phyloP scores from a whole-genome alignment of 1,140 invertebrate species.

The Halictus rubicundus region DNA sequence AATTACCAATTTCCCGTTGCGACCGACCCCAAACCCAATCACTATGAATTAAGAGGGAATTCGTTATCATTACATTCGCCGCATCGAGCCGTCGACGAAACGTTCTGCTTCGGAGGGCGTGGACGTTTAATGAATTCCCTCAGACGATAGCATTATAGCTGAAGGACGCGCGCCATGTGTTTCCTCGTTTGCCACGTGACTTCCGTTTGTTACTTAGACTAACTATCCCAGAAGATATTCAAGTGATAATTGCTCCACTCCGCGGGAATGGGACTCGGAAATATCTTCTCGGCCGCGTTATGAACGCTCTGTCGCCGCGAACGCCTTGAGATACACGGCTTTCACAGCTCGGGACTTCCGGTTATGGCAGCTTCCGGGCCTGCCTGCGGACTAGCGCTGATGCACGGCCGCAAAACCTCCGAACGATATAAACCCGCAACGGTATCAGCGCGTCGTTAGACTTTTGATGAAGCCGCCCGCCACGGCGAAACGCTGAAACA shows the following conservation, averaged over 20 bases:
- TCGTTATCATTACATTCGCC: too few species aligned
- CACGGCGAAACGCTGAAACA: neutral
- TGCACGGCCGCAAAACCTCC: neutral
- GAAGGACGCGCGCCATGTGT: neutral
- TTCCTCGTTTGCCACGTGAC: neutral
- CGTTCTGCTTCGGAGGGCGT: too few species aligned
- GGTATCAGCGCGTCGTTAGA: neutral
- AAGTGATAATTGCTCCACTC: neutral
- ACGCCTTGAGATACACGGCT: constrained; percentile 12
- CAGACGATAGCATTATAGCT: too few species aligned
- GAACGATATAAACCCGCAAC: neutral
- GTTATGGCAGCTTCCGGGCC: neutral
- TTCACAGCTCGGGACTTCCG: neutral
- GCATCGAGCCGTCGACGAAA: too few species aligned
- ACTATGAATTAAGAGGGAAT: too few species aligned
- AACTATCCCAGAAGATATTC: neutral
- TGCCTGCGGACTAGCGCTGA: neutral
- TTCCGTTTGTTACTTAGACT: neutral
- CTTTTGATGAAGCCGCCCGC: neutral
- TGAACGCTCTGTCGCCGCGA: neutral
- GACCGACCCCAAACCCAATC: too few species aligned
- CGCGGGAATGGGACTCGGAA: constrained; percentile 1
- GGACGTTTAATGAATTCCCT: too few species aligned
- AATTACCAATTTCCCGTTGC: too few species aligned
- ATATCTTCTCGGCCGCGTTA: neutral